A percentile compares a stretch with the other conserved stretches of the same genome.
Conservation (phyloP, 2,797 vertebrate genomes). For the Enoplosus armatus region DNA sequence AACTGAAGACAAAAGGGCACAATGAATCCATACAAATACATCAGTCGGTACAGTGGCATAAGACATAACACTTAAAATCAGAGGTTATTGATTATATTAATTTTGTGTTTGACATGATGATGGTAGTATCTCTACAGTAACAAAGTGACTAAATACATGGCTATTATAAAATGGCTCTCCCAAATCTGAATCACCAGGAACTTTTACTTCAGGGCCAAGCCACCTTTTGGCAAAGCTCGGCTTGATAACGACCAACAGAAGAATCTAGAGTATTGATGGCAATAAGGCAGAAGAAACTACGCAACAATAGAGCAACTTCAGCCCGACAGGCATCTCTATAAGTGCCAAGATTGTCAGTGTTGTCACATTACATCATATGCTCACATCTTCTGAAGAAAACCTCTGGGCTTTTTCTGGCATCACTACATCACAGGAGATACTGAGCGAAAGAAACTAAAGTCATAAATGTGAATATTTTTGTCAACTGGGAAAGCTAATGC, state of each 20-base stretch:
- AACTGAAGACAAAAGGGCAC: slow-evolving; percentile 56
- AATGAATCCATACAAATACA: slow-evolving; percentile 55
- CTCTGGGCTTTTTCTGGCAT: slow-evolving; percentile 3
- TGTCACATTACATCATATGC: slow-evolving; percentile 24
- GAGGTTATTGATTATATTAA: slow-evolving; percentile 33
- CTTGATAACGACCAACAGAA: slow-evolving; percentile 25
- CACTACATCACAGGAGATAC: slow-evolving; percentile 11
- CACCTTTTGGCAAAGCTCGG: slow-evolving; percentile 54
- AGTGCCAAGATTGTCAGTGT: slow-evolving; percentile 57
- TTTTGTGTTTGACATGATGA: slow-evolving; percentile 33
- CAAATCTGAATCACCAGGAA: slow-evolving; percentile 27
- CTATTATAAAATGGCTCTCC: slow-evolving; percentile 12
- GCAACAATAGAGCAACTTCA: slow-evolving; percentile 22
- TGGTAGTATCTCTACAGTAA: slow-evolving; percentile 23
- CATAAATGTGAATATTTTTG: slow-evolving; percentile 28
- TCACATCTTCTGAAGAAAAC: slow-evolving; percentile 20
- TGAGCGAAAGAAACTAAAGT: slow-evolving; percentile 4
- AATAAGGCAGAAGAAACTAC: slow-evolving; percentile 47
- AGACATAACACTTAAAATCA: slow-evolving; percentile 46
- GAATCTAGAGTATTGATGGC: slow-evolving; percentile 34
- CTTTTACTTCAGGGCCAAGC: slow-evolving; percentile 17
- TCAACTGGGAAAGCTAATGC: slow-evolving; percentile 15
- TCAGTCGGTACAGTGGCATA: slow-evolving; percentile 46
- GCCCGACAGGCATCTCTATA: slow-evolving; percentile 1
- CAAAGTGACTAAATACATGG: slow-evolving; percentile 10